A percentile compares a stretch with the other conserved stretches of the same genome.
These are phyloP conservation scores for Chelmon rostratus DNA, from an alignment of 2,797 vertebrate genomes.

Conservation along the genomic window DNA sequence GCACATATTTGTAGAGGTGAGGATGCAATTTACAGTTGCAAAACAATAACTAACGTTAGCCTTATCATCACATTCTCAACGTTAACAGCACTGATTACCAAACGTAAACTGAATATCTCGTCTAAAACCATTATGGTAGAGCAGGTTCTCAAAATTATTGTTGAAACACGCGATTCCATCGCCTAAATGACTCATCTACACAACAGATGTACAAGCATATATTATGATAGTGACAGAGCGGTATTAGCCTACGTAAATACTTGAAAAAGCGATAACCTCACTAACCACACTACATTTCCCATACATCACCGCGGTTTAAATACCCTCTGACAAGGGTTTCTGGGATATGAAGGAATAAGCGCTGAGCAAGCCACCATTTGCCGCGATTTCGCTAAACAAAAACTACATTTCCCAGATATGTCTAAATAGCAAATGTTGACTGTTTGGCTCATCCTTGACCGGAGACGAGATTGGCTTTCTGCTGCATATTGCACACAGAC, in stretches of 20 bases:
- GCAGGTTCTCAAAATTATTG: neutral
- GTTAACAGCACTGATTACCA: neutral
- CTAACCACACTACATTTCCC: slow-evolving; percentile 72
- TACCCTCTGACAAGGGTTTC: slow-evolving; percentile 35
- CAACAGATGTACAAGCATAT: neutral
- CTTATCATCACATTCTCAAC: neutral
- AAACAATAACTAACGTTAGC: neutral
- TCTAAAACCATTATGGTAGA: neutral
- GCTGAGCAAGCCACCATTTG: fast-evolving
- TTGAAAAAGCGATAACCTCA: fast-evolving
- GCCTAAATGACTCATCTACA: neutral
- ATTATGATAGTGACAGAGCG: neutral
- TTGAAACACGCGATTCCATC: no score
- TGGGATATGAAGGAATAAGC: slow-evolving; percentile 69
- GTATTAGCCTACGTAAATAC: neutral
- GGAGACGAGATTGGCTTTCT: slow-evolving; percentile 60
- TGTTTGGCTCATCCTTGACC: slow-evolving; percentile 65
- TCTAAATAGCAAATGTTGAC: neutral
- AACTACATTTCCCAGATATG: slow-evolving; percentile 81
- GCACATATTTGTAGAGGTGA: neutral
- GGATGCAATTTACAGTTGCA: neutral
- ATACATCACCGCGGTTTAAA: slow-evolving; percentile 62
- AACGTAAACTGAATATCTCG: neutral
- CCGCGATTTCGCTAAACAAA: fast-evolving
- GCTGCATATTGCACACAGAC: slow-evolving; percentile 61